Evolutionary conservation across 2,888 invertebrate species (phyloP).

Genomic region (Encarsia formosa): DNA sequence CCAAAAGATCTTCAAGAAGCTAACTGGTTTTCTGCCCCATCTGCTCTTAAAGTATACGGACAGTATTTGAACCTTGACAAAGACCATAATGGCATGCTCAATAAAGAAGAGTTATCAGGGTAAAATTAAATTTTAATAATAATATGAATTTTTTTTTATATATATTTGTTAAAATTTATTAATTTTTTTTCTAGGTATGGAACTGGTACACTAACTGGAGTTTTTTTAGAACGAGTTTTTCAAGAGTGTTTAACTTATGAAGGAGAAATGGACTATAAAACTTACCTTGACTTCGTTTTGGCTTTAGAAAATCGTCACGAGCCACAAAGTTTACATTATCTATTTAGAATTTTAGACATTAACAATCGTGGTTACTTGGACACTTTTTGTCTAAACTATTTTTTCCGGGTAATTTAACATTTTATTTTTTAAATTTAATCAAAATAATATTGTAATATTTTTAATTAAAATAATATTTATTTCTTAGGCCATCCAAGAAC

Average conservation of each 20-base stretch:
- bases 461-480: conserved; percentile 1
- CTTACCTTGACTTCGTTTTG: conserved; percentile 89
- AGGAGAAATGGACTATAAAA: conserved; percentile 95
- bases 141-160: background rate
- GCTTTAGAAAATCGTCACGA: conserved; percentile 90
- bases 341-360: conserved; percentile 88
- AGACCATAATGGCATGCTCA: conserved; percentile 94
- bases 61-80: conserved; percentile 90
- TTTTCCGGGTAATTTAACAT: conserved; percentile 66
- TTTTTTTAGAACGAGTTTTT: conserved; percentile 89
- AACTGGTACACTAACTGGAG: conserved; percentile 84
- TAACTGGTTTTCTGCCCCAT: conserved; percentile 89
- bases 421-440: background rate
- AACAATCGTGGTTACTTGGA: conserved; percentile 84
- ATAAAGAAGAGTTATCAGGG: conserved; percentile 82
- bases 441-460: conserved; percentile 1
- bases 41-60: conserved; percentile 85
- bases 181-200: conserved; percentile 68
- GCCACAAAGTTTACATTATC: conserved; percentile 84
- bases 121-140: conserved; percentile 43
- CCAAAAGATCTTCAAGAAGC: conserved; percentile 80
- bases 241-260: conserved; percentile 94
- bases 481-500: conserved; percentile 80
- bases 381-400: conserved; percentile 86
- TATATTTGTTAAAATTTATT: background rate